These are phyloP conservation scores for Oryzias dopingdopingensis DNA, from an alignment of 2,797 vertebrate genomes.

Conservation along the genomic window DNA sequence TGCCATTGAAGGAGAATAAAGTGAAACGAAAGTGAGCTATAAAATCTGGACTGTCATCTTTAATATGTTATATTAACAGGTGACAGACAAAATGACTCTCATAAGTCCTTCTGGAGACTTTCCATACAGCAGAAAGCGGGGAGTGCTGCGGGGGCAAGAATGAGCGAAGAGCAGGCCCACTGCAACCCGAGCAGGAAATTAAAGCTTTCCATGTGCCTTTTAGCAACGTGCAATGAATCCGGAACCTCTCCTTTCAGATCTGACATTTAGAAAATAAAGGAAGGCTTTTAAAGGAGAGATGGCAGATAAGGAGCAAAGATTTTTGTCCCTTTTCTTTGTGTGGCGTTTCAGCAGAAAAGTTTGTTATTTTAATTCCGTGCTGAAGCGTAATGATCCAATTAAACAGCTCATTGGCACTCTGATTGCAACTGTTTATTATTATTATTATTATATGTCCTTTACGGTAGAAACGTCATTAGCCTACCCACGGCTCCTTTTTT, in stretches of 20 bases:
- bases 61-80: background rate
- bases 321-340: too few relatives aligned
- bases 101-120: background rate
- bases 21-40: background rate
- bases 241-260: background rate
- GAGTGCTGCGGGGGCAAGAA: background rate
- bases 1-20: background rate
- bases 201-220: background rate
- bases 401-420: too few relatives aligned
- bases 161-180: background rate
- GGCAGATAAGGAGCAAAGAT: background rate
- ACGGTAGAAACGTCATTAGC: too few relatives aligned
- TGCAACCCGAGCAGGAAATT: background rate
- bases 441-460: too few relatives aligned
- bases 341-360: too few relatives aligned
- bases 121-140: background rate
- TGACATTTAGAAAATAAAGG: background rate
- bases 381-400: too few relatives aligned
- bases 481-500: too few relatives aligned
- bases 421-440: too few relatives aligned
- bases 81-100: background rate
- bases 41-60: background rate
- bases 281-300: background rate
- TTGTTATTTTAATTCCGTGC: too few relatives aligned
- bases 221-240: background rate